Base-by-base conservation (phyloP, 1,140 invertebrate genomes). In the Drosophila novamexicana region DNA sequence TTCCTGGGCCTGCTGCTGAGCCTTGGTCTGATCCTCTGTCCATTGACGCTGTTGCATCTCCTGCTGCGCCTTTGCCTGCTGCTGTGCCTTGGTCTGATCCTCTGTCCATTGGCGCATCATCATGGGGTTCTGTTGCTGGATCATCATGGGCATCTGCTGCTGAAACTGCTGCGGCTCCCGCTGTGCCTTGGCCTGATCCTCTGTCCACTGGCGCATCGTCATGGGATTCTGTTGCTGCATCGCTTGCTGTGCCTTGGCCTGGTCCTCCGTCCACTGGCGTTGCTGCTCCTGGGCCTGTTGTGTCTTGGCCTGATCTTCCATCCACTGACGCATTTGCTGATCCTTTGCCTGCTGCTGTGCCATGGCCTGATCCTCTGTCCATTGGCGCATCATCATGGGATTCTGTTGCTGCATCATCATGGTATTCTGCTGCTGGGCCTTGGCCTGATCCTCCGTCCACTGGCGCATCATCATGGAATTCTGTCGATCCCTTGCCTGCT, bases 381-480 rank as follows among this genome's bases (percentile, higher is more conserved):
- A 68, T 14, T 39, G 39, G 3, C 57, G 49, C 32, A 34, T 8
- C 50, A 42, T 29, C 22, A 50, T 34, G 32, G 64, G 29, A 32
- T 59, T 54, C 47, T 62, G 62, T 29, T 52, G 66, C 18, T 63
- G 65, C 32, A 34, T 8, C 50, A 42, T 29, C 22, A 50, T 34
- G 32, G 64, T 18, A 32, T 59, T 54, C 47, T 62, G 62, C 36
- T 52, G 66, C 18, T 63, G 65, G 1, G 57, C 53, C 32, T 39
- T 57, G 5, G 62, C 58, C 56, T 56, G 67, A 45, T 69, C 65
- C 29, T 79, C 79, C 8, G 53, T 22, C 71, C 75, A 58, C 12
- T 81, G 67, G 7, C 68, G 58, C 39, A 36, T 16, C 18, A 18
- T 18, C 18, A 18, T 18, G 18, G 18, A 18, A 18, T 18, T 18